Percentiles rank a stretch among this genome's conserved stretches.
phyloP scores from a whole-genome alignment of 2,113 vertebrate genomes.

The Vulpes ferrilata region DNA sequence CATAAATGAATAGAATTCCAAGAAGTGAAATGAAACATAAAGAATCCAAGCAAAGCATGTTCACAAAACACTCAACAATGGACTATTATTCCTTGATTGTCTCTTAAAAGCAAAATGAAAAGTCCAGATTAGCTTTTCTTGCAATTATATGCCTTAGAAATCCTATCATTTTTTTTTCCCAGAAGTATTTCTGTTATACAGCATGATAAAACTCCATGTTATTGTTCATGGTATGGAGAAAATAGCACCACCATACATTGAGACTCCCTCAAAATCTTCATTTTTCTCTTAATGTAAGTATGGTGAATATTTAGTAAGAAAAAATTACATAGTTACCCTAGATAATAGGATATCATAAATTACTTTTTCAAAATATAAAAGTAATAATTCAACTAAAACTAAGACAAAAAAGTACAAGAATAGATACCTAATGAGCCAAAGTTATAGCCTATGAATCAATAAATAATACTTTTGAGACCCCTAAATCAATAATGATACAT shows the following conservation, averaged over 20 bases:
- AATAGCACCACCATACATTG: background rate
- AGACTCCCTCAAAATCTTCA: background rate
- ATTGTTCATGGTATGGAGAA: background rate
- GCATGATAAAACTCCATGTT: background rate
- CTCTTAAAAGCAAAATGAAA: conserved; percentile 38
- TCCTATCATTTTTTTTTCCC: background rate
- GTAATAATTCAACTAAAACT: background rate
- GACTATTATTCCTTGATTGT: background rate
- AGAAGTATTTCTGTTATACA: background rate
- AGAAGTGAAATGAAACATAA: conserved; percentile 34
- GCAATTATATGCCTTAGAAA: conserved; percentile 16
- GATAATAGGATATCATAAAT: background rate
- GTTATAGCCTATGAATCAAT: background rate
- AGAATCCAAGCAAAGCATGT: conserved; percentile 8
- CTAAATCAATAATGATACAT: background rate
- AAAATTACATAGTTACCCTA: background rate
- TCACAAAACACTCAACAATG: background rate
- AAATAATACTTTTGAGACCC: background rate
- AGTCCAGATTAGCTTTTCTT: background rate
- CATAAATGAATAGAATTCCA: conserved; percentile 50
- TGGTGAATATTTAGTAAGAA: background rate
- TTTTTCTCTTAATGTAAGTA: background rate
- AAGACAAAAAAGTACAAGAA: background rate
- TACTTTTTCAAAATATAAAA: conserved; percentile 14
- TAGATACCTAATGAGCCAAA: background rate